Evolutionary conservation across 2,888 invertebrate species (phyloP).

Genomic region (Deroplatys truncata): DNA sequence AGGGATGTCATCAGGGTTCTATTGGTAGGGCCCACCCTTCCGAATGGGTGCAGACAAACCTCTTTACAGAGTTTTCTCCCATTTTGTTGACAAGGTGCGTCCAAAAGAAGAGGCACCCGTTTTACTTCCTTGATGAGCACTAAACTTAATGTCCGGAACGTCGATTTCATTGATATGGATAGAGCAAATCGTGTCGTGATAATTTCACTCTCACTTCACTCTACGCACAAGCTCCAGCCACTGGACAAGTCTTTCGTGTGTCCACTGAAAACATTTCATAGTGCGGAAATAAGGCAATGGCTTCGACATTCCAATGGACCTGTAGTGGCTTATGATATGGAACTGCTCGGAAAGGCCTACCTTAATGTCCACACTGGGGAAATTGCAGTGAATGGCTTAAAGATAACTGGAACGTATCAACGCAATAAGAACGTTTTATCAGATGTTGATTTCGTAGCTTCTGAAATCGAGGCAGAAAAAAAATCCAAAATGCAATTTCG

Average conservation of each 20-base stretch:
- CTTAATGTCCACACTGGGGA: too few relatives aligned
- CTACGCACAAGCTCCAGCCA: background rate
- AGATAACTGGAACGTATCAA: too few relatives aligned
- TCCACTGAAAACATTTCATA: background rate
- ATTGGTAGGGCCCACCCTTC: conserved; percentile 1
- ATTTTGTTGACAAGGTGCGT: background rate
- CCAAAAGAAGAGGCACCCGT: background rate
- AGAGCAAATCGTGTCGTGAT: conserved; percentile 12
- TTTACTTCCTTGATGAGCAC: conserved; percentile 14
- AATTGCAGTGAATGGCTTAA: too few relatives aligned
- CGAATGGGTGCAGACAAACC: conserved; percentile 3
- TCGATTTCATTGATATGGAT: conserved; percentile 5
- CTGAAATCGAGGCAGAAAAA: too few relatives aligned
- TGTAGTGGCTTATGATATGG: too few relatives aligned
- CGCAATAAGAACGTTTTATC: too few relatives aligned
- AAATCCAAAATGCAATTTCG: too few relatives aligned
- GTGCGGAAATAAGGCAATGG: too few relatives aligned
- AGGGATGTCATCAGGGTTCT: background rate
- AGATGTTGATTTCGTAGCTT: too few relatives aligned
- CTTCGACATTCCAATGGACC: too few relatives aligned
- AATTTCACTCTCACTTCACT: conserved; percentile 9
- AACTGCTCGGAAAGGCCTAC: too few relatives aligned
- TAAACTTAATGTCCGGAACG: background rate
- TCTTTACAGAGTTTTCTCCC: background rate
- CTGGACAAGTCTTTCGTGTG: conserved; percentile 12